These are phyloP conservation scores for Rhinatrema bivittatum DNA, from an alignment of 2,797 vertebrate species.

Conservation along the genomic window DNA sequence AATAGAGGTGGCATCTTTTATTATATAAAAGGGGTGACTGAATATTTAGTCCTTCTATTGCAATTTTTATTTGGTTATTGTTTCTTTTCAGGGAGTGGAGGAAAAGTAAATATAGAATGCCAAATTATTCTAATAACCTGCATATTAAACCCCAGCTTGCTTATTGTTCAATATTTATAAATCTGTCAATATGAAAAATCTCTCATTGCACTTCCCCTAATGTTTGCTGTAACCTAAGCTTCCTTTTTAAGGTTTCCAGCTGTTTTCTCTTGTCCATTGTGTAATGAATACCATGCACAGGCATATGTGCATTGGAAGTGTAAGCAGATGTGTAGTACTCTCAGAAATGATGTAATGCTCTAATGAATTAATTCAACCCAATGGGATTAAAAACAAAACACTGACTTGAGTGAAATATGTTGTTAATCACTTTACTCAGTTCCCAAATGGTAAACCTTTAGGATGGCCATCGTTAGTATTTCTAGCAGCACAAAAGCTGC, in stretches of 20 bases:
- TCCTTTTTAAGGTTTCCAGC: conserved; percentile 14
- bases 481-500: neutral
- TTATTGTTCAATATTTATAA: too few species aligned
- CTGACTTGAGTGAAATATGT: conserved; percentile 4
- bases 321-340: neutral
- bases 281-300: conserved; percentile 9
- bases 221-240: conserved; percentile 17
- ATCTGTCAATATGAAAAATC: conserved; percentile 5
- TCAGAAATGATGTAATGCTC: neutral
- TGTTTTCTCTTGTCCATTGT: conserved; percentile 16
- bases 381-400: neutral
- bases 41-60: too few species aligned
- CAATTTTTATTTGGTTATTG: too few species aligned
- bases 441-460: neutral
- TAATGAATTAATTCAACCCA: conserved; percentile 9
- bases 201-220: conserved; percentile 3
- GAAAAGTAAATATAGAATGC: too few species aligned
- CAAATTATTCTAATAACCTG: too few species aligned
- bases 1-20: too few species aligned
- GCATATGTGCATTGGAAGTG: neutral
- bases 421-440: neutral
- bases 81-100: too few species aligned
- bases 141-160: too few species aligned
- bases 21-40: too few species aligned
- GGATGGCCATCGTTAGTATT: neutral